Evolutionary conservation across 1,140 invertebrate genomes (phyloP), one percentile per base, ranked within the genome.

Genomic region (Apocrypta bakeri): DNA sequence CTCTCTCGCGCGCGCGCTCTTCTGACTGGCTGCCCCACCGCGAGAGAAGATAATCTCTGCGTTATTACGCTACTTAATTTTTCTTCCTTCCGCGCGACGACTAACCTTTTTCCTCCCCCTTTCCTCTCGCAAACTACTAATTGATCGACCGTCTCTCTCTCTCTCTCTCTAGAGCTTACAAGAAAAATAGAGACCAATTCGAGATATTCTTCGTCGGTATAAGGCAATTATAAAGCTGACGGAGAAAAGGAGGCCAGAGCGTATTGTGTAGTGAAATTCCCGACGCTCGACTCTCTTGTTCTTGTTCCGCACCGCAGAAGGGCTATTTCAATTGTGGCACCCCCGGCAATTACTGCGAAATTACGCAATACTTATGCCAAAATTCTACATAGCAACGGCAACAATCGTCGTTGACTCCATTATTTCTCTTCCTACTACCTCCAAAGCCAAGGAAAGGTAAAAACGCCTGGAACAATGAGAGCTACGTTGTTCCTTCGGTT

Each of bases 281-380:
- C 17, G 37, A 8, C 71, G 31, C 37, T 21, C 17, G n/a, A n/a
- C 71, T 25, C 71, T 12, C 71, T 42, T 27, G 21, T 37, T 73
- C 71, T 42, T n/a, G n/a, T n/a, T n/a, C n/a, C n/a, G n/a, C n/a
- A n/a, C 31, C 27, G 63, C 61, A 86, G 85, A 84, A 87, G 84
- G 83, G 86, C 83, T 88, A 87, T 90, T 90, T 88, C 88, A 88
- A 90, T 90, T 90, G 88, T 85, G 86, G 84, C 84, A 79, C 82
- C 81, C 79, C 64, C 69, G 86, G 85, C 85, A 90, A 89, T 90
- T 90, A 89, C 84, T 84, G 85, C 82, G 84, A 86, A 89, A 89
- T 89, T 89, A 88, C 87, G 87, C 85, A 85, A 90, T 89, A 89
- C 89, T 90, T 89, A 89, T 86, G 86, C 86, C 86, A 79, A 89